Conservation (phyloP, 2,888 invertebrate species). For the Terebella lapidaria region DNA sequence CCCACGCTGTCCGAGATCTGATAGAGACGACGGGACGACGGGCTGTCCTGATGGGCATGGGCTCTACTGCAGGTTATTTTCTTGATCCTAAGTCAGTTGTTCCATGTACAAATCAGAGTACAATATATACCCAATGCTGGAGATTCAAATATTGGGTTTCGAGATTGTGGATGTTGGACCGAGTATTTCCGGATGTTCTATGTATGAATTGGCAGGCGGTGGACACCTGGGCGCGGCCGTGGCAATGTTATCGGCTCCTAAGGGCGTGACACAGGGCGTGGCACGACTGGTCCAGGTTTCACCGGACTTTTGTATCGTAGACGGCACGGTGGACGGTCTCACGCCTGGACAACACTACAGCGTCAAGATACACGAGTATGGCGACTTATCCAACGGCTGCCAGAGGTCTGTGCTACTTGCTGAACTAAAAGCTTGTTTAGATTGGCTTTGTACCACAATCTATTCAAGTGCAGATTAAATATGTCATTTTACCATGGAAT, state of each 20-base stretch:
- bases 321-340: conserved; percentile 80
- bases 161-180: too few species aligned
- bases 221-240: conserved; percentile 65
- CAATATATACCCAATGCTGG: too few species aligned
- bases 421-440: too few species aligned
- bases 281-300: conserved; percentile 68
- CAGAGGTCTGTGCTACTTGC: too few species aligned
- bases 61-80: conserved; percentile 46
- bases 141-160: too few species aligned
- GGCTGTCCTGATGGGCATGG: conserved; percentile 76
- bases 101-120: too few species aligned
- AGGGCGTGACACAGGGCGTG: conserved; percentile 66
- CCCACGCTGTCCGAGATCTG: conserved; percentile 58
- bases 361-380: conserved; percentile 67
- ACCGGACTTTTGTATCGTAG: conserved; percentile 65
- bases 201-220: too few species aligned
- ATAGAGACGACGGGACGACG: conserved; percentile 64
- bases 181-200: too few species aligned
- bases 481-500: too few species aligned
- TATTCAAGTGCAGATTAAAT: too few species aligned
- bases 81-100: too few species aligned
- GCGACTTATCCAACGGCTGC: conserved; percentile 67
- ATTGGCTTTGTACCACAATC: too few species aligned
- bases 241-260: conserved; percentile 60
- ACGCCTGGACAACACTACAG: conserved; percentile 61